Evolutionary conservation across 2,113 vertebrate genomes (phyloP), one percentile per base, ranked within the genome.

Genomic region (Urocynchramus pylzowi): DNA sequence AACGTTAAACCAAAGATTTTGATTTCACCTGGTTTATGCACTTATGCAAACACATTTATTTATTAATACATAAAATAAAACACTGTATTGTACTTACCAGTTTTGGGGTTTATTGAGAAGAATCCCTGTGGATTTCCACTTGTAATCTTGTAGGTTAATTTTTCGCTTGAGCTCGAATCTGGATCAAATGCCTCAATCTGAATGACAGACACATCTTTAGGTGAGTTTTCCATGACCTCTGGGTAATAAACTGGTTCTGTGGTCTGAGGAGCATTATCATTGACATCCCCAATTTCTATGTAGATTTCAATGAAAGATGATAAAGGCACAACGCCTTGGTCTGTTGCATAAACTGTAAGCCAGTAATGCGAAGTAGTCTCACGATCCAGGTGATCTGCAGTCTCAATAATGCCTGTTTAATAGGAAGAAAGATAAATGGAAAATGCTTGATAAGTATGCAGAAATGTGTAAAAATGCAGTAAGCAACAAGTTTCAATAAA

Each of bases 91-190:
- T n/a, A 97, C 98, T 95, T 97, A 99, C 99, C 99, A 91, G 99
- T 99, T 97, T 98, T 99, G 70, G 98, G 89, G 85, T 99, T 98
- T 67, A 99, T 98, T 81, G 97, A 91, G 59, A 99, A 99, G 98
- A 99, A 99, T n/a, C 99, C 99, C 91, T 99, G 99, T 6, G 99
- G 99, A 96, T 99, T 99, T 85, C 99, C 99, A 63, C 99, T 99
- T 75, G 99, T 99, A 97, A 99, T 99, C 97, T 94, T 99, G 97
- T 99, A 99, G 13, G 95, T 98, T 90, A 99, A 97, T 88, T 98
- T 99, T 91, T 99, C 99, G 10, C 97, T 98, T 79, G 99, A 98
- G 84, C 98, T 98, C 3, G 98, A 98, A 88, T 99, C 99, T 6
- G 99, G 99, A 97, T 99, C 99, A 68, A 98, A 98, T 3, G 99